Percentiles rank a stretch among this genome's conserved stretches.
These are phyloP conservation scores for Megalopta genalis DNA, from an alignment of 1,140 invertebrate species.

Conservation along the genomic window DNA sequence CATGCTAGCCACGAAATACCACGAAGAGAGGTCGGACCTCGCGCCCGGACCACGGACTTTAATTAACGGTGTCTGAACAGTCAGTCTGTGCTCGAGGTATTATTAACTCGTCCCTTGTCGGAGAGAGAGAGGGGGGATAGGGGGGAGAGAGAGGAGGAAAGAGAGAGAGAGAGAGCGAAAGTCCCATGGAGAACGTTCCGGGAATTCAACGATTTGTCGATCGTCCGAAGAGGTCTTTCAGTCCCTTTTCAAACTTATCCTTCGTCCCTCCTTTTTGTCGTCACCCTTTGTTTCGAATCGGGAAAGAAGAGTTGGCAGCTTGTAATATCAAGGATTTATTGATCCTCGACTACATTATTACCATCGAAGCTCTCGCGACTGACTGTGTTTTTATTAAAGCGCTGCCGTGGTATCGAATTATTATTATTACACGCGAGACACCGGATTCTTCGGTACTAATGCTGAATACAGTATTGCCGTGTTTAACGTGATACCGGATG, in stretches of 20 bases:
- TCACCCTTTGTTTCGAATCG: background rate
- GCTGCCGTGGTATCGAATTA: background rate
- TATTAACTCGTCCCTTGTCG: conserved; percentile 61
- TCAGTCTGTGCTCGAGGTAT: conserved; percentile 51
- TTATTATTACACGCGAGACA: too few species aligned
- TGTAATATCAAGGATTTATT: conserved; percentile 1
- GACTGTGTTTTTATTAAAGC: background rate
- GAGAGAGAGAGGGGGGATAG: too few species aligned
- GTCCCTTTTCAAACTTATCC: conserved; percentile 9
- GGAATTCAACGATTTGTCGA: conserved; percentile 52
- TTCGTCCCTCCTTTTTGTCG: background rate
- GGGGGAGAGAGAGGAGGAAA: too few species aligned
- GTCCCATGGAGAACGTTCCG: conserved; percentile 29
- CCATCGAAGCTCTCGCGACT: background rate
- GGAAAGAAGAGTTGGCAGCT: background rate
- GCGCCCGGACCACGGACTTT: conserved; percentile 54
- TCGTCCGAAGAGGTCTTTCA: conserved; percentile 3
- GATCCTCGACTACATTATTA: background rate
- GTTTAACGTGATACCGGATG: too few species aligned
- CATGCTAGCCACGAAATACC: conserved; percentile 44
- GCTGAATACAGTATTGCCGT: too few species aligned
- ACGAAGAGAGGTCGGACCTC: conserved; percentile 32
- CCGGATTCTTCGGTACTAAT: background rate
- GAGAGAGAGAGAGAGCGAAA: background rate
- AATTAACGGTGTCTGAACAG: conserved; percentile 68